A percentile compares a stretch with the other conserved stretches of the same genome.
These are phyloP conservation scores for Copidosoma floridanum DNA, from an alignment of 1,140 invertebrate species.

Conservation along the genomic window DNA sequence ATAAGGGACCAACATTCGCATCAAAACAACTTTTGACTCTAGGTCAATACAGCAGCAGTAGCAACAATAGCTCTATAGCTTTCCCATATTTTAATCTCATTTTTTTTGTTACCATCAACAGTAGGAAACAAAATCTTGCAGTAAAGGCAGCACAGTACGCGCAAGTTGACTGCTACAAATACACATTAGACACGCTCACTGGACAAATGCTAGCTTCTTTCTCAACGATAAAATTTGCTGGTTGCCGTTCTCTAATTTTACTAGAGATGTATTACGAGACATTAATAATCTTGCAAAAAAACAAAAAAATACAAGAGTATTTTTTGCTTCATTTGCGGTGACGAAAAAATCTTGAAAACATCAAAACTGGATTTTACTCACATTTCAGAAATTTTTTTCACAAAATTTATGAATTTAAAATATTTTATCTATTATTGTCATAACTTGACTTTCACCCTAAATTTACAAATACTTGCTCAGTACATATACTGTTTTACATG, in stretches of 20 bases:
- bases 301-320: too few relatives aligned
- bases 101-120: not conserved
- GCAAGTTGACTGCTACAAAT: constrained; percentile 17
- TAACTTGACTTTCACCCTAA: not conserved
- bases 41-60: too few relatives aligned
- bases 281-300: too few relatives aligned
- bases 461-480: constrained; percentile 9
- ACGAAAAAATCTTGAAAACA: not conserved
- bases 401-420: constrained; percentile 1
- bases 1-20: constrained; percentile 23
- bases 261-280: too few relatives aligned
- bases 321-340: too few relatives aligned
- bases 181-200: constrained; percentile 14
- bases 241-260: too few relatives aligned
- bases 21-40: too few relatives aligned
- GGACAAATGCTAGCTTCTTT: not conserved
- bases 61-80: constrained; percentile 22
- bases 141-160: constrained; percentile 9
- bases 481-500: too few relatives aligned
- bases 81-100: too few relatives aligned
- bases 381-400: not conserved
- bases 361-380: not conserved
- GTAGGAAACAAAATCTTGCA: constrained; percentile 12
- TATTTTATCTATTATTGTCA: constrained; percentile 19
- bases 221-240: too few relatives aligned